phyloP scores from a whole-genome alignment of 2,113 vertebrate genomes.

The Hepsetus odoe region DNA sequence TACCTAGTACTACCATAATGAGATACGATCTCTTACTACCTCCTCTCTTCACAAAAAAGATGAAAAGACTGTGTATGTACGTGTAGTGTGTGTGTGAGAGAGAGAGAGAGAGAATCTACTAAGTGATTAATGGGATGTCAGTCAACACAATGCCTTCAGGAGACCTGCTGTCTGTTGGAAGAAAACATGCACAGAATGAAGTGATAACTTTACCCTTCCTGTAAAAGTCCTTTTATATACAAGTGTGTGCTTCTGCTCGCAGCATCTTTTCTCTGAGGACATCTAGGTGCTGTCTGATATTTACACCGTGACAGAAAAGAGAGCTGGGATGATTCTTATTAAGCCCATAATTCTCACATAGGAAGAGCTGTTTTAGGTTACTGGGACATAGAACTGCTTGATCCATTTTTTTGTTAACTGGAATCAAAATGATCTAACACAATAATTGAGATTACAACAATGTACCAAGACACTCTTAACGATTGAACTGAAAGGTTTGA shows the following conservation, averaged over 20 bases:
- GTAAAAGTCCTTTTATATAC: conserved; percentile 8
- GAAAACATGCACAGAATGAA: conserved; percentile 22
- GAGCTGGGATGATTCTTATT: not conserved
- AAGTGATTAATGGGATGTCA: conserved; percentile 55
- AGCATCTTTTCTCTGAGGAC: conserved; percentile 6
- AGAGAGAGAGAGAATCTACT: too few species aligned
- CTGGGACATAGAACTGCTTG: too few species aligned
- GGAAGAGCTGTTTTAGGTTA: not conserved
- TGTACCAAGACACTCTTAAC: too few species aligned
- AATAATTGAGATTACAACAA: too few species aligned
- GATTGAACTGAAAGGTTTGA: too few species aligned
- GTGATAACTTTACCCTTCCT: conserved; percentile 48
- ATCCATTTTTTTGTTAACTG: too few species aligned
- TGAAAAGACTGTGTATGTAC: not conserved
- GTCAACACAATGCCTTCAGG: conserved; percentile 33
- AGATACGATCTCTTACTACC: not conserved
- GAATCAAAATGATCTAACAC: too few species aligned
- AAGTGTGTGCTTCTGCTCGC: not conserved
- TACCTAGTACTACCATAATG: not conserved
- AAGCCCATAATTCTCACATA: conserved; percentile 15
- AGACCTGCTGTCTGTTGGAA: conserved; percentile 19
- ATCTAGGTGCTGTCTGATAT: conserved; percentile 31
- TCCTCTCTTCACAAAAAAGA: not conserved
- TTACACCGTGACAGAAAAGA: conserved; percentile 28
- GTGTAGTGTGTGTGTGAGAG: not conserved